Conservation (phyloP, 2,797 vertebrate species). For the Bothrops alternatus region DNA sequence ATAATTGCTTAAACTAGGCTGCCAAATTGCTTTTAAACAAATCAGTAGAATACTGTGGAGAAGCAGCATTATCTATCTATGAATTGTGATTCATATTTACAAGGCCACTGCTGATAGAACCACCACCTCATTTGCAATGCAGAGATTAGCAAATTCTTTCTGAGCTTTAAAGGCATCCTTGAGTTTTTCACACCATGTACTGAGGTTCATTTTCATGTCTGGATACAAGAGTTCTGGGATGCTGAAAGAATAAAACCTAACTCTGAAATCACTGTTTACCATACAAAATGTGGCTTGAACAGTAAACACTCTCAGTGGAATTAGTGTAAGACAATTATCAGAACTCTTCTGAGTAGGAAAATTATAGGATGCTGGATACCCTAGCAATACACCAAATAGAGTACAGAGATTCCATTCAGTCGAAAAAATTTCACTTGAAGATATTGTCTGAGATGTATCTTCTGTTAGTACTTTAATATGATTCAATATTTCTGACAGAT, state of each 20-base stretch:
- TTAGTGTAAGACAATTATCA: slow-evolving; percentile 86
- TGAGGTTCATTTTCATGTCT: slow-evolving; percentile 62
- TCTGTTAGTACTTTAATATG: slow-evolving; percentile 59
- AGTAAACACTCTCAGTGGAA: slow-evolving; percentile 78
- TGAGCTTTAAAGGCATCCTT: slow-evolving; percentile 75
- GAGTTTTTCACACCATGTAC: slow-evolving; percentile 76
- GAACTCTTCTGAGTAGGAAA: slow-evolving; percentile 72
- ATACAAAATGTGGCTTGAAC: slow-evolving; percentile 71
- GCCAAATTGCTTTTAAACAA: background rate
- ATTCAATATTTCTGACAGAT: slow-evolving; percentile 63
- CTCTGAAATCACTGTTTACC: slow-evolving; percentile 53
- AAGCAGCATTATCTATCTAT: background rate
- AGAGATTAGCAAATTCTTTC: slow-evolving; percentile 77
- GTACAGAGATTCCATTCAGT: slow-evolving; percentile 86
- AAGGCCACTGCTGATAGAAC: slow-evolving; percentile 79
- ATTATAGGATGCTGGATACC: slow-evolving; percentile 85
- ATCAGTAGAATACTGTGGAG: background rate
- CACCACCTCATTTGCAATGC: slow-evolving; percentile 75
- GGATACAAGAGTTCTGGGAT: slow-evolving; percentile 77
- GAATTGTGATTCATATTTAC: slow-evolving; percentile 33
- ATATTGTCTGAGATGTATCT: slow-evolving; percentile 34
- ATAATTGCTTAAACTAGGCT: background rate
- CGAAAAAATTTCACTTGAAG: slow-evolving; percentile 61
- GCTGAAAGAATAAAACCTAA: slow-evolving; percentile 88
- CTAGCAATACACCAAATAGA: slow-evolving; percentile 84